Evolutionary conservation across 1,140 invertebrate species (phyloP).

Genomic region (Ephestia elutella): DNA sequence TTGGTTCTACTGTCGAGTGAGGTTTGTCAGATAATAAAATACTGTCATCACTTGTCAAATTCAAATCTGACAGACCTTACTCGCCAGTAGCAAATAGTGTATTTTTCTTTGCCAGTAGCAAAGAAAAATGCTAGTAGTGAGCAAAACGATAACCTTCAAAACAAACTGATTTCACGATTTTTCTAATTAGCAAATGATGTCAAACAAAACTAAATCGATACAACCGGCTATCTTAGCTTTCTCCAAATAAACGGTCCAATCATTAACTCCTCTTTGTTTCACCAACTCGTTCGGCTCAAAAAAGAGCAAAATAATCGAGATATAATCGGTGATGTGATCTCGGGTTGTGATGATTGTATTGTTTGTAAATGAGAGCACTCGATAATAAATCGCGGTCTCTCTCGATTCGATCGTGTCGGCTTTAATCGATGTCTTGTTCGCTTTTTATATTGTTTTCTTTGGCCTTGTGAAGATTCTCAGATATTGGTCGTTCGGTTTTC

Average conservation of each 20-base stretch:
- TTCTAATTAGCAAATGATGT: background rate
- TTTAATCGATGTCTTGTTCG: slow-evolving; percentile 17
- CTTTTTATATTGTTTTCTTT: slow-evolving; percentile 4
- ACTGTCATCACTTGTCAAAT: no score
- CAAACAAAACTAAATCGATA: background rate
- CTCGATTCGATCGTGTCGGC: slow-evolving; percentile 27
- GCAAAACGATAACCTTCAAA: no score
- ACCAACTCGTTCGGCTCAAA: slow-evolving; percentile 21
- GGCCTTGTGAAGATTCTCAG: background rate
- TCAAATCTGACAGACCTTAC: no score
- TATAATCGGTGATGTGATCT: slow-evolving; percentile 43
- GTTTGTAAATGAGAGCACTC: slow-evolving; percentile 42
- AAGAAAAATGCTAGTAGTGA: no score
- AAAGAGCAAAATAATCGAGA: slow-evolving; percentile 24
- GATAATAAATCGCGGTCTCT: slow-evolving; percentile 31
- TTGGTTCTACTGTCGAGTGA: no score
- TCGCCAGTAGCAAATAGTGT: no score
- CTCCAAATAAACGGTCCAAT: slow-evolving; percentile 23
- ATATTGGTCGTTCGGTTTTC: background rate
- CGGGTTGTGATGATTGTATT: slow-evolving; percentile 27
- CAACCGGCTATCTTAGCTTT: slow-evolving; percentile 13
- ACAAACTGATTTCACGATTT: background rate
- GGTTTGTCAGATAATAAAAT: no score
- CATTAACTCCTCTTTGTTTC: slow-evolving; percentile 30
- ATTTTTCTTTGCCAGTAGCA: no score